A percentile compares a stretch with the other conserved stretches of the same genome.
Conservation (phyloP, 2,888 invertebrate genomes). For the Calameuta filiformis region DNA sequence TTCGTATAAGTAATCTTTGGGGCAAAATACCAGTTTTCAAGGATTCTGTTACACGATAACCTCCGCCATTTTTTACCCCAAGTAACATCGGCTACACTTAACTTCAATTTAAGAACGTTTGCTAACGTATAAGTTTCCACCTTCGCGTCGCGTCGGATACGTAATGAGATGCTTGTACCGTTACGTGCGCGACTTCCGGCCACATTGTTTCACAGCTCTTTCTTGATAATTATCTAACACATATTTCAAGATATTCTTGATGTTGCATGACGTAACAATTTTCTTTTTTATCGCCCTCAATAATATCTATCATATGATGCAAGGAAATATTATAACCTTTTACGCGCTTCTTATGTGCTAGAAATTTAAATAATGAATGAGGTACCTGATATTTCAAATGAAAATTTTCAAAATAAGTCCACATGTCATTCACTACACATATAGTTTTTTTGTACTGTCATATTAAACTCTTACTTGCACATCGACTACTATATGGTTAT, state of each 20-base stretch:
- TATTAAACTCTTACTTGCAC: no score
- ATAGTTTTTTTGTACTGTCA: no score
- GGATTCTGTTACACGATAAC: not conserved
- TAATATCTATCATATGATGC: not conserved
- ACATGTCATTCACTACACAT: no score
- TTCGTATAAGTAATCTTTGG: not conserved
- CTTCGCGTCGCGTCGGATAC: not conserved
- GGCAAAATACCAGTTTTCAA: not conserved
- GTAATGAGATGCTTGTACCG: not conserved
- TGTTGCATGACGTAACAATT: conserved; percentile 9
- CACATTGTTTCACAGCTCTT: not conserved
- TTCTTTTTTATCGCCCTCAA: conserved; percentile 1
- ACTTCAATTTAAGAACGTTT: not conserved
- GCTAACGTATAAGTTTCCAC: not conserved
- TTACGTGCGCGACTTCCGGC: conserved; percentile 2
- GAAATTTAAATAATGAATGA: not conserved
- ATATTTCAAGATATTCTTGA: not conserved
- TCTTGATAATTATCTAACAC: not conserved
- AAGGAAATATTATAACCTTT: not conserved
- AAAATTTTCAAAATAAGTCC: no score
- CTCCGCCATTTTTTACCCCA: not conserved
- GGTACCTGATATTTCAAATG: not conserved
- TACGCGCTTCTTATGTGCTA: not conserved
- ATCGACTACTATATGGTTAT: no score
- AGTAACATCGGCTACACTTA: not conserved